Evolutionary conservation across 2,797 vertebrate genomes (phyloP), one percentile per base, ranked within the genome.

Genomic region (Hozukius guyotensis): DNA sequence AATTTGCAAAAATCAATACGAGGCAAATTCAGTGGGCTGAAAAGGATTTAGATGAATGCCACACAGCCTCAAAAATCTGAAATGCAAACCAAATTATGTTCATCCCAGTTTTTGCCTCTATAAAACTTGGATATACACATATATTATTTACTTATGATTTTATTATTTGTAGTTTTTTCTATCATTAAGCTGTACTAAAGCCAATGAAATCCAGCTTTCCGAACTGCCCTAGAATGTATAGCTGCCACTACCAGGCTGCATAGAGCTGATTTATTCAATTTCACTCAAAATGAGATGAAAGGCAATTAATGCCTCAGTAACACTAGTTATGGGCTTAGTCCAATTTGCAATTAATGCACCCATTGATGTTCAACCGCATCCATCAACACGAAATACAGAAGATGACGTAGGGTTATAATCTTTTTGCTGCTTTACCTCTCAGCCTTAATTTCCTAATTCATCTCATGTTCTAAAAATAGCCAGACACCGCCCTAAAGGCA

Each of bases 1-100:
- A 77, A 92, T 94, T 91, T 72, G 55, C 24, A 84, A 79, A 84
- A 92, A 93, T 93, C 90, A 89, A 93, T 94, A 73, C 8, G 32
- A 86, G 79, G 46, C 60, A 76, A 55, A 67, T 75, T 77, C 57
- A 76, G 81, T 64, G 71, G 74, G 57, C 84, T 70, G 64, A 80
- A 81, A 82, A 78, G 3, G 42, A 71, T 81, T 82, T 29, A 69
- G n/a, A 74, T 63, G 29, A 70, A 85, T 70, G 66, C 53, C 14
- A 29, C 24, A 34, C 32, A 29, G 65, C 57, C 9, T 71, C 16
- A 72, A 64, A 79, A 73, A 75, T 67, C 5, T 70, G n/a, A 85
- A 83, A 57, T 4, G 3, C 34, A 78, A 70, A 67, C 24, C n/a
- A 57, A 63, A 62, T 59, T 42, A 38, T 56, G 22, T 46, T 72